phyloP scores from a whole-genome alignment of 1,140 invertebrate genomes.

The Lordiphosa collinella region DNA sequence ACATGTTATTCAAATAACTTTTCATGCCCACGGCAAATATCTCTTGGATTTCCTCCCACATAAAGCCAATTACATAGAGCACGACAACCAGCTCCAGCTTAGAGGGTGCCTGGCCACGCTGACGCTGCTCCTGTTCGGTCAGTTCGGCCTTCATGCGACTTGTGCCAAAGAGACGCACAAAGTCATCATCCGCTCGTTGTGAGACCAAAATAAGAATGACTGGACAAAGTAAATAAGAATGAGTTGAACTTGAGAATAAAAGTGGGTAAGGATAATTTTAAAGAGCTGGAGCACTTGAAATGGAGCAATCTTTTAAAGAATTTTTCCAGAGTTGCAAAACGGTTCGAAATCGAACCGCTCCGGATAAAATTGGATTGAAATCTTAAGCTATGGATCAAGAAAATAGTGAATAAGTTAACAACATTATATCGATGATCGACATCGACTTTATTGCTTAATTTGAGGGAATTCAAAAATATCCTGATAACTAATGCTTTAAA shows the following conservation, averaged over 20 bases:
- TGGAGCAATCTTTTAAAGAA: too few species aligned
- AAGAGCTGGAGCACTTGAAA: not conserved
- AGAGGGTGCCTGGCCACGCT: conserved; percentile 89
- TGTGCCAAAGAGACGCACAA: conserved; percentile 86
- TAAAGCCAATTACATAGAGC: conserved; percentile 91
- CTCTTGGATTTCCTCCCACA: conserved; percentile 95
- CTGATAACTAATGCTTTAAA: too few species aligned
- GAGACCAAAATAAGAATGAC: conserved; percentile 92
- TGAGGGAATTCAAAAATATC: too few species aligned
- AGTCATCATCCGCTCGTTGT: conserved; percentile 89
- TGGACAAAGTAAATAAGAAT: conserved; percentile 77
- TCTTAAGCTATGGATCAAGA: too few species aligned
- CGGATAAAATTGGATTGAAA: too few species aligned
- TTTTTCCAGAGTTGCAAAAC: too few species aligned
- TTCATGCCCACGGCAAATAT: conserved; percentile 91
- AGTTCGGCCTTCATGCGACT: conserved; percentile 83
- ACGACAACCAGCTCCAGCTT: conserved; percentile 88
- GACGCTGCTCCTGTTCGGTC: conserved; percentile 83
- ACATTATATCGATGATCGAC: too few species aligned
- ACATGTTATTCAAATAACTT: conserved; percentile 93
- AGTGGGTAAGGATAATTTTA: too few species aligned
- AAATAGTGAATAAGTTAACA: too few species aligned
- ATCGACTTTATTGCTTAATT: too few species aligned
- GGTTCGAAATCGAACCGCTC: too few species aligned
- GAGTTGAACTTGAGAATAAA: not conserved